Conservation (phyloP, 1,140 invertebrate genomes). For the Diorhabda elongata region DNA sequence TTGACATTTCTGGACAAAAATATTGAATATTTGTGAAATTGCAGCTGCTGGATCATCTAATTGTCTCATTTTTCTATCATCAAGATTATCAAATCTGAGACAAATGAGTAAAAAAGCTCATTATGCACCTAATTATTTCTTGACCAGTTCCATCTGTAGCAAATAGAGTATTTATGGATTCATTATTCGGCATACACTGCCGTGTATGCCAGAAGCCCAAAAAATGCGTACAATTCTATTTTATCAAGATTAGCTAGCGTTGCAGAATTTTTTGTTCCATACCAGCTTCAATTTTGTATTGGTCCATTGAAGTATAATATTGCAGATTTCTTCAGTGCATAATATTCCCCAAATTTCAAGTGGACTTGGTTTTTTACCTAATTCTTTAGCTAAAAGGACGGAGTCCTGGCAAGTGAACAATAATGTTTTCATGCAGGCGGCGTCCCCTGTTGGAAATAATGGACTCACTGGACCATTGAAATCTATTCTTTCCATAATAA, state of each 20-base stretch:
- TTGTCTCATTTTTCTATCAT: background rate
- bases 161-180: background rate
- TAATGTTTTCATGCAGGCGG: background rate
- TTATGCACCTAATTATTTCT: slow-evolving; percentile 4
- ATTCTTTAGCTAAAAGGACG: background rate
- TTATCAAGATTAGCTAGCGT: background rate
- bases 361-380: background rate
- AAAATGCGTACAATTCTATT: slow-evolving; percentile 1
- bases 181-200: background rate
- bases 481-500: background rate
- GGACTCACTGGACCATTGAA: slow-evolving; percentile 7
- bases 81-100: slow-evolving; percentile 6
- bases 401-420: slow-evolving; percentile 2
- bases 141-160: background rate
- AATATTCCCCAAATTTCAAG: slow-evolving; percentile 1
- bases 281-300: background rate
- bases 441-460: background rate
- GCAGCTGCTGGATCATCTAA: slow-evolving; percentile 15
- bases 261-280: background rate
- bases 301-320: slow-evolving; percentile 3
- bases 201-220: background rate
- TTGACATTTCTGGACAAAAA: slow-evolving; percentile 22
- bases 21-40: slow-evolving; percentile 24
- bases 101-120: background rate
- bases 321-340: slow-evolving; percentile 2